Evolutionary conservation across 1,140 invertebrate species (phyloP), one percentile per base, ranked within the genome.

Genomic region (Sitophilus oryzae): DNA sequence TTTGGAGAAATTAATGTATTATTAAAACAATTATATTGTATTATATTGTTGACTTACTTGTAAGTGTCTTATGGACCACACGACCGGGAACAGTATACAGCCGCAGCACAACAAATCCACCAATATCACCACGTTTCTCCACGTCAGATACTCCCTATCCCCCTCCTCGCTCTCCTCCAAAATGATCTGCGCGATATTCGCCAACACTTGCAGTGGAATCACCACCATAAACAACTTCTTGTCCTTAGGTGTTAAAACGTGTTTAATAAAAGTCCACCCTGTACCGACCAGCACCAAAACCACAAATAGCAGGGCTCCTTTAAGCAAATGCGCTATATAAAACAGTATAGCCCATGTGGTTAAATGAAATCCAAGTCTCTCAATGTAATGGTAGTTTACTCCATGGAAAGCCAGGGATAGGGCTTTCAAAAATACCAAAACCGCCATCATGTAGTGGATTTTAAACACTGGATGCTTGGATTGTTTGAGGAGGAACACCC

Each of bases 181-280:
- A 61, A 99, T 98, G 62, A 98, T 96, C 74, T 95, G 88, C 0
- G 94, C 94, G 2, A 98, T 87, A 70, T 98, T 98, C 11, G 95
- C 94, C 18, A 99, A 75, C 40, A 98, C 93, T 82, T 98, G 96
- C 25, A 99, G 74, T 8, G 96, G 95, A 66, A 99, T 93, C 22
- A 98, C 91, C 66, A 98, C 89, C 84, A 98, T 93, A 67, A 99
- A 98, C n/a, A 99, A 81, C 70, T 95, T 96, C 72, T 98, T 96
- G 65, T 99, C 96, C 59, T 92, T 86, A 59, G 96, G 93, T 5
- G 91, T 90, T 2, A 99, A 75, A 58, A 98, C 92, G 66, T 98
- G 93, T 71, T 99, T 99, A 45, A 99, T 94, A 68, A 98, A 98
- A 20, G 94, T 94, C 93, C 96, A 99, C 1, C 96, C 96, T 22